Conservation (phyloP, 2,797 vertebrate genomes). For the Danio choprae region DNA sequence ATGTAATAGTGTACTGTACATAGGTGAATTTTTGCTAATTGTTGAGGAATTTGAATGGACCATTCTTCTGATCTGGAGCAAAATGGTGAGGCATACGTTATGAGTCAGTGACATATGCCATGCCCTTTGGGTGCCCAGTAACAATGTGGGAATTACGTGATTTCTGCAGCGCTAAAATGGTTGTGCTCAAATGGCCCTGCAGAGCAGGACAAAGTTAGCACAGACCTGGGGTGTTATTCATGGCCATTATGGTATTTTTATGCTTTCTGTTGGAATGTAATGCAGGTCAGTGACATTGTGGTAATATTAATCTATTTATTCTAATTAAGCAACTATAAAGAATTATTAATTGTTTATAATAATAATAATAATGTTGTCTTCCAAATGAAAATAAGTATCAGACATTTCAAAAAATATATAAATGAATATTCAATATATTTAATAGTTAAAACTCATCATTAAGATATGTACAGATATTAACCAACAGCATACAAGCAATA, state of each 20-base stretch:
- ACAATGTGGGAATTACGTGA: constrained; percentile 52
- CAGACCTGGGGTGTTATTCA: constrained; percentile 13
- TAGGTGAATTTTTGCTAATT: not conserved
- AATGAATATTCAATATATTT: not conserved
- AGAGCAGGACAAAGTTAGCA: constrained; percentile 30
- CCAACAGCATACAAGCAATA: no score
- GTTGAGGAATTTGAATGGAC: constrained; percentile 9
- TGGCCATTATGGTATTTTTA: not conserved
- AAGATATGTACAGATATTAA: not conserved
- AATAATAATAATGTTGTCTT: not conserved
- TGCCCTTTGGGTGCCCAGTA: constrained; percentile 58
- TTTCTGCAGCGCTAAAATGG: constrained; percentile 35
- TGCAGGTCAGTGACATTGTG: not conserved
- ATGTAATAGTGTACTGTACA: not conserved
- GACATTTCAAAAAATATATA: not conserved
- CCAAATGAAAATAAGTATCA: not conserved
- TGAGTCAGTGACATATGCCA: constrained; percentile 61
- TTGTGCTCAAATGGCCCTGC: constrained; percentile 13
- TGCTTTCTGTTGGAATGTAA: not conserved
- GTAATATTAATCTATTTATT: not conserved
- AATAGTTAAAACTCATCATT: not conserved
- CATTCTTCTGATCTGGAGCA: constrained; percentile 51
- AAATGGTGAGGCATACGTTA: constrained; percentile 56
- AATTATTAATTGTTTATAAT: not conserved
- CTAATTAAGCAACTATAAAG: not conserved